Evolutionary conservation across 2,113 vertebrate genomes (phyloP).

Genomic region (rabbit (Oryctolagus cuniculus)): DNA sequence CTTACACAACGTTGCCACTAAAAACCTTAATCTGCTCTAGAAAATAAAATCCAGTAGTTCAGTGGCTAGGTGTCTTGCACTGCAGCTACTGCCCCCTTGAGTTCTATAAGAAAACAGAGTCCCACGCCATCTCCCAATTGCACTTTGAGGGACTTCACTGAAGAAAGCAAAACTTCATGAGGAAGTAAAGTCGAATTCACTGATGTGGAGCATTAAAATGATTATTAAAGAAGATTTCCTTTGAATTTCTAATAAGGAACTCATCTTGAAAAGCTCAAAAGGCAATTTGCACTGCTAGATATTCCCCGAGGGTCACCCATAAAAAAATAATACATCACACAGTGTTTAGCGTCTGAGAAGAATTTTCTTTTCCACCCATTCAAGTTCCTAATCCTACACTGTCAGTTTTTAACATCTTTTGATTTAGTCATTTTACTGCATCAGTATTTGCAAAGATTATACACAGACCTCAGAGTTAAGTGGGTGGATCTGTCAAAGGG

Average conservation of each 20-base stretch:
- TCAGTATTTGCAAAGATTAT: constrained; percentile 65
- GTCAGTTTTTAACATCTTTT: constrained; percentile 51
- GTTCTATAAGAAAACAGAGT: constrained; percentile 32
- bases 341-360: not conserved
- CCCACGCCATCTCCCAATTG: fast-evolving
- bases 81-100: not conserved
- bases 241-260: constrained; percentile 69
- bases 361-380: constrained; percentile 39
- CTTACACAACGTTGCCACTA: not conserved
- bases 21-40: not conserved
- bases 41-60: not conserved
- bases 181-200: constrained; percentile 18
- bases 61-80: not conserved
- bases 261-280: constrained; percentile 63
- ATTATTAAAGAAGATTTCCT: constrained; percentile 67
- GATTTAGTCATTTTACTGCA: constrained; percentile 38
- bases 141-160: constrained; percentile 42
- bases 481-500: constrained; percentile 49
- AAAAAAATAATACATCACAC: not conserved
- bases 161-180: constrained; percentile 31
- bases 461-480: constrained; percentile 57
- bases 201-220: constrained; percentile 24
- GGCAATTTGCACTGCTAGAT: not conserved
- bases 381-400: not conserved
- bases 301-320: constrained; percentile 26